phyloP scores from a whole-genome alignment of 2,888 invertebrate species.

The Dioctria rufipes region DNA sequence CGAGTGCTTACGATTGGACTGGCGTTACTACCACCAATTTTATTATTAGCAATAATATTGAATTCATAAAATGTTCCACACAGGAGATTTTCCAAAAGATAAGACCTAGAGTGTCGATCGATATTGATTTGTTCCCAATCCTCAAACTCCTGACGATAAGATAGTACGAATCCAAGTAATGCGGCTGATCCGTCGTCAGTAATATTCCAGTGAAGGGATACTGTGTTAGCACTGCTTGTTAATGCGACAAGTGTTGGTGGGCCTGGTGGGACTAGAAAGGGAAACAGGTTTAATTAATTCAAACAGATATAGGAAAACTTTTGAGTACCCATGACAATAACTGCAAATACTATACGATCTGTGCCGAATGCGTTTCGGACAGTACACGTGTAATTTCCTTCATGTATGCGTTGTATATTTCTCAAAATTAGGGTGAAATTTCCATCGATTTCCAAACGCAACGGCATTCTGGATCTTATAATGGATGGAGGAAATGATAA shows the following conservation, averaged over 20 bases:
- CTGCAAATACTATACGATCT: constrained; percentile 73
- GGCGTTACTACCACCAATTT: constrained; percentile 81
- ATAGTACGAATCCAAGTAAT: constrained; percentile 73
- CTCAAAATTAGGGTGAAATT: constrained; percentile 73
- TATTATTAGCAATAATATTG: constrained; percentile 82
- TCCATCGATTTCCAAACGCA: constrained; percentile 70
- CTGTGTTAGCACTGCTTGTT: constrained; percentile 72
- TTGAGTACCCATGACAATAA: constrained; percentile 73
- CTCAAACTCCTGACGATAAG: constrained; percentile 73
- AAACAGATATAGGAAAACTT: background rate
- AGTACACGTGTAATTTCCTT: constrained; percentile 75
- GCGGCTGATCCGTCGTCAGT: constrained; percentile 74
- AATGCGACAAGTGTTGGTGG: constrained; percentile 73
- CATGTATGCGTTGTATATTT: constrained; percentile 73
- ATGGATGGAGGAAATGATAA: background rate
- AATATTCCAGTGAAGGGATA: constrained; percentile 73
- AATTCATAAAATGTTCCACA: constrained; percentile 86
- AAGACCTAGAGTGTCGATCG: constrained; percentile 74
- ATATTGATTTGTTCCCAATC: constrained; percentile 74
- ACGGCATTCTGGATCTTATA: constrained; percentile 64
- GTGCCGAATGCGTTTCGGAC: constrained; percentile 73
- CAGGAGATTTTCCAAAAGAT: constrained; percentile 80
- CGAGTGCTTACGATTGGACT: constrained; percentile 79
- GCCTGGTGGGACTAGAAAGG: constrained; percentile 73
- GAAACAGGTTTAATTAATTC: background rate